Conservation (phyloP, 2,888 invertebrate genomes). For the Microdon myrmicae region DNA sequence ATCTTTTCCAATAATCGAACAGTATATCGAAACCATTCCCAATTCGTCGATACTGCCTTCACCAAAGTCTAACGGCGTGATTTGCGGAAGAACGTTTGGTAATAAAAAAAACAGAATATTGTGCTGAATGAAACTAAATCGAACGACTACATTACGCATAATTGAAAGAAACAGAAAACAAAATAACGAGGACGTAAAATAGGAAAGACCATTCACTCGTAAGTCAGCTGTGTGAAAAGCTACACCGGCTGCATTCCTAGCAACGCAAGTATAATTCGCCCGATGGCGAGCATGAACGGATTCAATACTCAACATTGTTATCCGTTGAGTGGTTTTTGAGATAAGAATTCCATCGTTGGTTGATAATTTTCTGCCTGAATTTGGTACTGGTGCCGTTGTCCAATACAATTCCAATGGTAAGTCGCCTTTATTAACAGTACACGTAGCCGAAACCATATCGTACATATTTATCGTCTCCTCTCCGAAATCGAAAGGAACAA, state of each 20-base stretch:
- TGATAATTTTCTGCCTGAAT: slow-evolving; percentile 70
- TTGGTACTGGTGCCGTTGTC: slow-evolving; percentile 68
- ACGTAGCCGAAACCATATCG: slow-evolving; percentile 78
- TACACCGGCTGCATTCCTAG: slow-evolving; percentile 76
- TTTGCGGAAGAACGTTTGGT: slow-evolving; percentile 74
- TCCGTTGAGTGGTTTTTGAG: slow-evolving; percentile 73
- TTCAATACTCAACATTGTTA: slow-evolving; percentile 76
- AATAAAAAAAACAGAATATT: slow-evolving; percentile 14
- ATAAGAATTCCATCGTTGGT: slow-evolving; percentile 72
- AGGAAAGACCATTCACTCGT: slow-evolving; percentile 76
- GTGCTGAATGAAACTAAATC: slow-evolving; percentile 30
- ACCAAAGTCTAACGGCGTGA: slow-evolving; percentile 78
- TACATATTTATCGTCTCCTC: slow-evolving; percentile 81
- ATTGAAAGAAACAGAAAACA: slow-evolving; percentile 9
- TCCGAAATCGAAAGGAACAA: slow-evolving; percentile 80
- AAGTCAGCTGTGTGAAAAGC: slow-evolving; percentile 76
- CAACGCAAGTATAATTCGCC: slow-evolving; percentile 81
- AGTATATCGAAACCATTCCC: slow-evolving; percentile 76
- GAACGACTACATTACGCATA: slow-evolving; percentile 19
- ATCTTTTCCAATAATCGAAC: slow-evolving; percentile 81
- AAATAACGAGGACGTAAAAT: slow-evolving; percentile 53
- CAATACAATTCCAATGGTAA: slow-evolving; percentile 80
- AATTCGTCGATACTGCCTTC: slow-evolving; percentile 75
- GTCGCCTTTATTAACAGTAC: slow-evolving; percentile 81
- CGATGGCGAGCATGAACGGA: slow-evolving; percentile 76